Evolutionary conservation across 2,888 invertebrate species (phyloP).

Genomic region (Dexiosoma caninum): DNA sequence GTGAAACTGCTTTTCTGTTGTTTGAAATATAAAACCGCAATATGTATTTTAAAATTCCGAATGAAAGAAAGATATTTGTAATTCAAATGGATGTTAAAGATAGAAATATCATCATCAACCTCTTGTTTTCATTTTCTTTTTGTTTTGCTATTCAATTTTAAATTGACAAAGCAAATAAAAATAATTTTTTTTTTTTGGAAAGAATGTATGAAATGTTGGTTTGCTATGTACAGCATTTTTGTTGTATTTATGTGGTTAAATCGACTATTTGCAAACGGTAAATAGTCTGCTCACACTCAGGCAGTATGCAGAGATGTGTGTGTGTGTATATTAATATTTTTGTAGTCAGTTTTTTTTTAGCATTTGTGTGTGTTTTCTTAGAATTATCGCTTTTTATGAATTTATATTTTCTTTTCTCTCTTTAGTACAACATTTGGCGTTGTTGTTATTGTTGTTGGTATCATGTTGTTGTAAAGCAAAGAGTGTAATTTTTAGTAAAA

Average conservation of each 20-base stretch:
- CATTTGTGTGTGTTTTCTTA: not conserved
- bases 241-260: conserved; percentile 10
- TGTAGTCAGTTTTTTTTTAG: not conserved
- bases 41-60: not conserved
- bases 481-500: conserved; percentile 5
- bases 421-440: conserved; percentile 16
- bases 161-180: not conserved
- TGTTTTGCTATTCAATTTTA: conserved; percentile 28
- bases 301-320: not conserved
- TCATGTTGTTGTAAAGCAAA: not conserved
- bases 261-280: not conserved
- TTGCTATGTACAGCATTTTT: not conserved
- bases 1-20: not conserved
- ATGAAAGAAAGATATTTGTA: not conserved
- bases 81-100: conserved; percentile 15
- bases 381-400: conserved; percentile 44
- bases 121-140: no score
- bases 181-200: not conserved
- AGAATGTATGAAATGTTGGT: not conserved
- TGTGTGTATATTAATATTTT: not conserved
- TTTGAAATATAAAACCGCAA: conserved; percentile 5
- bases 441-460: not conserved
- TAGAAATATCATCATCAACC: not conserved
- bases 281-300: not conserved
- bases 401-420: conserved; percentile 30